Base-by-base conservation (phyloP, 2,113 vertebrate species). In the Catharus minimus region DNA sequence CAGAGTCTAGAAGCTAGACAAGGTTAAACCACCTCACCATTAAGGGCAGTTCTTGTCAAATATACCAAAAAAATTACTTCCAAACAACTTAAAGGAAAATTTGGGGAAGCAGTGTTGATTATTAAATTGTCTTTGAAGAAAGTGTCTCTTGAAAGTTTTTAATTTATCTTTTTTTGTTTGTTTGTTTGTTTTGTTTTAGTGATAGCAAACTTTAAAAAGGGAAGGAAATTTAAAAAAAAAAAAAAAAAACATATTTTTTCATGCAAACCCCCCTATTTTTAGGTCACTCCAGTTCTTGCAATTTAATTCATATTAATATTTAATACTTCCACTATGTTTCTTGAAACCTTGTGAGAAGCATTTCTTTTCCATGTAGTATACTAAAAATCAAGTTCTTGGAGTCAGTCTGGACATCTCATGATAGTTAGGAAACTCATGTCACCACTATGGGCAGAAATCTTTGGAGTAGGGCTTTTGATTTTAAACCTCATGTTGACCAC, bases 171-270 rank as follows among this genome's bases (percentile, higher is more conserved):
- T 38, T 38, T 38, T 38, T 9, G n/a, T 38, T 38, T 38, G 9
- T 38, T 38, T 38, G 38, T 38, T 38, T 38, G 38, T 56, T 44
- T 24, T 20, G 12, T 72, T 71, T 71, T 19, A 77, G 2, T 7
- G 32, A 22, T 32, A 7, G 7, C 4, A 0, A 69, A 47, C 4
- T 75, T 75, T 18, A 4, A 20, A 83, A 56, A 41, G 8, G 9
- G 10, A 5, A 2, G 7, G 2, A 0, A 0, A 7, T 13, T 15
- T n/a, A n/a, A n/a, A 19, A 47, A 64, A 41, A 61, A 61, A 28
- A 15, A 19, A 41, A 56, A 30, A 61, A 57, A 26, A 15, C 10
- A 32, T n/a, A 28, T 10, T 5, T 77, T 81, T 91, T 65, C 7
- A 22, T 57, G 11, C 33, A 78, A 74, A 10, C 14, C 2, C 0